Evolutionary conservation across 2,797 vertebrate species (phyloP).

Genomic region (Amphiprion clarkii): DNA sequence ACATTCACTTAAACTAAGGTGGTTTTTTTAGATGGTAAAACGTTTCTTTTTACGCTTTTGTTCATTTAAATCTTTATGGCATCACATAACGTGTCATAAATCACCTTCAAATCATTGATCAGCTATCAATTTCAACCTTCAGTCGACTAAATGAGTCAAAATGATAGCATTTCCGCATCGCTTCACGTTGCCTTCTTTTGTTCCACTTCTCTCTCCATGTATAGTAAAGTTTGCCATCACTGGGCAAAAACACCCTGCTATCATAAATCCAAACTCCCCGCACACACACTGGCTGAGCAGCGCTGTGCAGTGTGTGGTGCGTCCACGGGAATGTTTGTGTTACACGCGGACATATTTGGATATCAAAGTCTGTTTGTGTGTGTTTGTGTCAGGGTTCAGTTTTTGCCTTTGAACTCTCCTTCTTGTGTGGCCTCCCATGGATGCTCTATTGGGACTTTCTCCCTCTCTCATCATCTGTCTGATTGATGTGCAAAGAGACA

Average conservation of each 20-base stretch:
- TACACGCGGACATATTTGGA: conserved; percentile 76
- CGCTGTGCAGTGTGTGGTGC: conserved; percentile 46
- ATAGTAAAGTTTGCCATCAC: conserved; percentile 66
- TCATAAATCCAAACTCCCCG: conserved; percentile 64
- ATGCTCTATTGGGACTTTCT: conserved; percentile 61
- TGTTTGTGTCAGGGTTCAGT: conserved; percentile 70
- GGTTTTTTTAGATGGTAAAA: not conserved
- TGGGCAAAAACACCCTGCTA: conserved; percentile 45
- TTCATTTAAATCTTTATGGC: not conserved
- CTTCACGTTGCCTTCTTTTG: conserved; percentile 24
- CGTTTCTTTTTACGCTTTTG: not conserved
- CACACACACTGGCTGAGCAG: conserved; percentile 4
- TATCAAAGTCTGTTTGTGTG: conserved; percentile 78
- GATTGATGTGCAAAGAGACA: conserved; percentile 69
- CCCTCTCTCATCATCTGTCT: conserved; percentile 66
- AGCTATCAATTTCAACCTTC: not conserved
- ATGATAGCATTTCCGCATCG: conserved; percentile 3
- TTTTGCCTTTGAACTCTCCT: conserved; percentile 74
- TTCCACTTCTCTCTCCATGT: conserved; percentile 63
- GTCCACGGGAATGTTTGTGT: conserved; percentile 75
- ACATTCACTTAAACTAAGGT: too few relatives aligned
- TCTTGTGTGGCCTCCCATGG: conserved; percentile 80
- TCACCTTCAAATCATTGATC: not conserved
- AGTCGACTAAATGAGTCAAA: not conserved
- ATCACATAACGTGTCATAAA: not conserved